Conservation (phyloP, 2,113 vertebrate genomes). For the Gallinago media region DNA sequence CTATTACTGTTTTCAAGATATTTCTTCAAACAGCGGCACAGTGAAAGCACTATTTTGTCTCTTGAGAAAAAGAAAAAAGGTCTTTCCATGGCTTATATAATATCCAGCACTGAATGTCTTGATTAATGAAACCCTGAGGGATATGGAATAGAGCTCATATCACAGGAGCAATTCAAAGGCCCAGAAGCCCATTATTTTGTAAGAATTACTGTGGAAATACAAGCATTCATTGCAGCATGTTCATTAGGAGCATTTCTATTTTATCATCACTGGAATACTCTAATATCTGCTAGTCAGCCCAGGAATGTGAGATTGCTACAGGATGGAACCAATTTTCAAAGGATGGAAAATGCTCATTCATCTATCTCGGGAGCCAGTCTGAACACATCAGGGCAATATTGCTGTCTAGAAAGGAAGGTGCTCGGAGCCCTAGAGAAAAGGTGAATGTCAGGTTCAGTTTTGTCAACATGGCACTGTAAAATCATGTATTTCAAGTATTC, state of each 20-base stretch:
- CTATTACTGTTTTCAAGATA: background rate
- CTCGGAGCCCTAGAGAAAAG: background rate
- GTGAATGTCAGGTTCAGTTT: background rate
- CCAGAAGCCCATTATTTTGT: background rate
- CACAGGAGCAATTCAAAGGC: background rate
- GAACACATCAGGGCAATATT: background rate
- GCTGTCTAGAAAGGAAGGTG: background rate
- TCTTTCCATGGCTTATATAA: background rate
- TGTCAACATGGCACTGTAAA: background rate
- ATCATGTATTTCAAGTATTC: background rate
- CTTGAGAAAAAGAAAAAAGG: background rate
- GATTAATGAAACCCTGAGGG: conserved; percentile 7
- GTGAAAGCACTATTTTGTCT: background rate
- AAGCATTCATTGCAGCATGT: background rate
- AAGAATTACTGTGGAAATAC: background rate
- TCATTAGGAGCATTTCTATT: background rate
- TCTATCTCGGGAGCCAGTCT: background rate
- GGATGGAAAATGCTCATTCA: background rate
- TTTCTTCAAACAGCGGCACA: background rate
- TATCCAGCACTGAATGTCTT: background rate
- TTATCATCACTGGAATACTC: background rate
- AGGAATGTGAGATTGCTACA: background rate
- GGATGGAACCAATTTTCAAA: background rate
- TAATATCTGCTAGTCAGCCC: background rate
- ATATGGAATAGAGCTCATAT: background rate